Evolutionary conservation across 2,113 vertebrate species (phyloP).

Genomic region (Cheilinus undulatus): DNA sequence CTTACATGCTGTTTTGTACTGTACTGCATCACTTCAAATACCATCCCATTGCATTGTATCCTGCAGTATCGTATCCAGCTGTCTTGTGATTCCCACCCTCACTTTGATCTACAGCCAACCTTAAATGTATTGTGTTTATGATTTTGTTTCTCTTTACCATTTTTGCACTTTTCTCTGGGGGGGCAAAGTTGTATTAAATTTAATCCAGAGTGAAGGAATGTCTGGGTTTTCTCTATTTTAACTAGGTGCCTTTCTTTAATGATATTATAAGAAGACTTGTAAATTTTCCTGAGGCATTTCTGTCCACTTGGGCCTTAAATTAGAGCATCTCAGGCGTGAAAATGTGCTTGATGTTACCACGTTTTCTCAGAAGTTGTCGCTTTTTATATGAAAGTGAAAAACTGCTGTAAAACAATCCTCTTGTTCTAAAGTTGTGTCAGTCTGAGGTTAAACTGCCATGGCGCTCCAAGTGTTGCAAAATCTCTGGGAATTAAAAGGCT

Average conservation of each 20-base stretch:
- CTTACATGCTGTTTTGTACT: no score
- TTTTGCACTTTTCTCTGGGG: no score
- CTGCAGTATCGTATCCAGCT: no score
- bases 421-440: no score
- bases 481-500: not conserved
- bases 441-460: no score
- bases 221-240: not conserved
- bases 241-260: not conserved
- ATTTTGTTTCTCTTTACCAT: no score
- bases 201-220: not conserved
- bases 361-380: conserved; percentile 10
- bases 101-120: no score
- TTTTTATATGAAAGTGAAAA: not conserved
- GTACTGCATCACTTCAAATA: no score
- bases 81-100: no score
- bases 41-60: no score
- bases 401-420: not conserved
- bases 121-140: no score
- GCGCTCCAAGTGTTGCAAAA: not conserved
- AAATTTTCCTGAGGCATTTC: conserved; percentile 3
- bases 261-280: not conserved
- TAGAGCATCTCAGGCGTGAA: not conserved
- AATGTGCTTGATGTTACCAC: not conserved
- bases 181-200: no score
- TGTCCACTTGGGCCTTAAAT: not conserved